Base-by-base conservation (phyloP, 2,113 vertebrate genomes). In the Chionis minor region DNA sequence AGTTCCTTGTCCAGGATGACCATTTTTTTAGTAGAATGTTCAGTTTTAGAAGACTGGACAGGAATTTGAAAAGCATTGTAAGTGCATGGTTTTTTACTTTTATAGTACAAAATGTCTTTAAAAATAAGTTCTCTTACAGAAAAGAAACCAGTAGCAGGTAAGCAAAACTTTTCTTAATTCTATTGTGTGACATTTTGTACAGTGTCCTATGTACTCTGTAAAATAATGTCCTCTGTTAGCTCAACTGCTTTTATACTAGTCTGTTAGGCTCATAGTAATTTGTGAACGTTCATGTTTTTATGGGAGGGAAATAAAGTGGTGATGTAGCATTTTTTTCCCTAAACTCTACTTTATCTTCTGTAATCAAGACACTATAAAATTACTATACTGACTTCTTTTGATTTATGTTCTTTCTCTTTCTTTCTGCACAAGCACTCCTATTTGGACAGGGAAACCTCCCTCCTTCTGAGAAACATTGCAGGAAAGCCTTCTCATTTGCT, bases 381-480 rank as follows among this genome's bases (percentile, higher is more conserved):
- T 97, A 97, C 95, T 98, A 96, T 98, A 98, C 98, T 99, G 98
- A 98, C 96, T 98, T 98, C 97, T 98, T 96, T 92, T 99, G 97
- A 99, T 93, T 98, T 98, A 98, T 98, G 85, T 98, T 98, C 98
- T 98, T 95, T 98, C 86, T 98, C 93, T 98, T 96, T 98, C 96
- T 98, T 98, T 98, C 98, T 98, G 96, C 93, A 97, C 97, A 99
- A 99, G 99, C 99, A 99, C 98, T 99, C 99, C 98, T 99, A 99
- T 99, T 98, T 99, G 99, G 99, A 99, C 99, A 99, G 98, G 99
- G 99, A 99, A 99, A 99, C 99, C 97, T 99, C 99, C 98, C 99
- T 99, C 92, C 99, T 99, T 99, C 98, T 99, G 99, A 99, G 99
- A 99, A 99, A 99, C 99, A 99, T 99, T 99, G 99, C 99, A 98